These are phyloP conservation scores for Connochaetes taurinus DNA, from an alignment of 2,113 vertebrate genomes.

Conservation along the genomic window DNA sequence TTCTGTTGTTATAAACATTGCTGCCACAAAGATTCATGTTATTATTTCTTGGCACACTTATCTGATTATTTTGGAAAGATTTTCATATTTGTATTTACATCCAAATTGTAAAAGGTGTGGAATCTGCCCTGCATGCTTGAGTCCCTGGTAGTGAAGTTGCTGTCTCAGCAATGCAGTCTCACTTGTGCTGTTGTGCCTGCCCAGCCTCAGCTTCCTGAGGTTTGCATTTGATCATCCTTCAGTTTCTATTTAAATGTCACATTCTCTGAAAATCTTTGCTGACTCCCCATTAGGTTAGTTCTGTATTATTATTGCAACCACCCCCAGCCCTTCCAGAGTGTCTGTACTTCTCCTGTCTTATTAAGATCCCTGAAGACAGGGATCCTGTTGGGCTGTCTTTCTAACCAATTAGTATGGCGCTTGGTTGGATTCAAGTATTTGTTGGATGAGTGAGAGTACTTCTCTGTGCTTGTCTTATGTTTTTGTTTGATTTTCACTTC, in stretches of 20 bases:
- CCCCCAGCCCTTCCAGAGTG: neutral
- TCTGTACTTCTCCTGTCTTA: neutral
- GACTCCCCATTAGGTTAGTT: neutral
- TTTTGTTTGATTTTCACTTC: neutral
- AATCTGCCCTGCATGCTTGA: neutral
- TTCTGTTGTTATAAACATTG: conserved; percentile 2
- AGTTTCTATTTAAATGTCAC: neutral
- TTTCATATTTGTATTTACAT: neutral
- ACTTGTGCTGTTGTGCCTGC: neutral
- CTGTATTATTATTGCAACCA: neutral
- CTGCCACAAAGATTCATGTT: neutral
- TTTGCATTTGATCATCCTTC: neutral
- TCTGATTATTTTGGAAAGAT: neutral
- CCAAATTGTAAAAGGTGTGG: neutral
- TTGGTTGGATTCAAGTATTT: neutral
- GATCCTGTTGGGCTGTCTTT: neutral
- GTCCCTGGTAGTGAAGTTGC: neutral
- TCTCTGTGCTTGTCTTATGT: neutral
- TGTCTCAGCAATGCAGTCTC: neutral
- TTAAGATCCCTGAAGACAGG: neutral
- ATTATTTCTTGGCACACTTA: neutral
- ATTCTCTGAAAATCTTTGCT: neutral
- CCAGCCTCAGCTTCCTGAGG: neutral
- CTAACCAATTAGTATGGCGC: neutral
- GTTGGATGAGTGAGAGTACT: neutral